Evolutionary conservation across 2,797 vertebrate genomes (phyloP).

Genomic region (Phrynocephalus guinanensis): DNA sequence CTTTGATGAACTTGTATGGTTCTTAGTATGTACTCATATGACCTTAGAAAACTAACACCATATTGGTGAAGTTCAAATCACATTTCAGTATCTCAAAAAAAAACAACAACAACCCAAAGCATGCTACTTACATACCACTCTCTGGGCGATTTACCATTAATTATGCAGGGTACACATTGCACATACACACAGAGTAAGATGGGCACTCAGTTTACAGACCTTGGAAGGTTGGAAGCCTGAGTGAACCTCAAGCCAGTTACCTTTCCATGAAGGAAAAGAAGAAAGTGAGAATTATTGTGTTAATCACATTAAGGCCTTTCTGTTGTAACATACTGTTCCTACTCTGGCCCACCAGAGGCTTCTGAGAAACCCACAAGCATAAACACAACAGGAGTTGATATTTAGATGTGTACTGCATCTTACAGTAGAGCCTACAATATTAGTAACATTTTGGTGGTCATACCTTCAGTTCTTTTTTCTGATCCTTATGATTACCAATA

Average conservation of each 20-base stretch:
- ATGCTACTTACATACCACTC: too few species aligned
- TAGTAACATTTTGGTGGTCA: not conserved
- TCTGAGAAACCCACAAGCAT: not conserved
- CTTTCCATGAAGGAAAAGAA: not conserved
- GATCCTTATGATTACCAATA: not conserved
- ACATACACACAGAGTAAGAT: too few species aligned
- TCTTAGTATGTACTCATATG: not conserved
- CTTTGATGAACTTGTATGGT: fast-evolving
- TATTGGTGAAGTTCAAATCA: not conserved
- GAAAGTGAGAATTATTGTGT: not conserved
- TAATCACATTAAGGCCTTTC: not conserved
- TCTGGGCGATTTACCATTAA: too few species aligned
- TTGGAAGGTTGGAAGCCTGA: too few species aligned
- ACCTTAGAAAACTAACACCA: not conserved
- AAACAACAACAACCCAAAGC: too few species aligned
- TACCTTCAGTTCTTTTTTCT: not conserved
- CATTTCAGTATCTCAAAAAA: fast-evolving
- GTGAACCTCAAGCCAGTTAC: too few species aligned
- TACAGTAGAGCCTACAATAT: not conserved
- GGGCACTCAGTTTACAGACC: too few species aligned
- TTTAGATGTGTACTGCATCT: not conserved
- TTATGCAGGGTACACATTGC: too few species aligned
- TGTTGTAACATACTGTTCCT: not conserved
- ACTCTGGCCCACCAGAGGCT: not conserved
- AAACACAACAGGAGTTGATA: not conserved